Evolutionary conservation across 2,797 vertebrate species (phyloP), one percentile per base, ranked within the genome.

Genomic region (Borostomias antarcticus): DNA sequence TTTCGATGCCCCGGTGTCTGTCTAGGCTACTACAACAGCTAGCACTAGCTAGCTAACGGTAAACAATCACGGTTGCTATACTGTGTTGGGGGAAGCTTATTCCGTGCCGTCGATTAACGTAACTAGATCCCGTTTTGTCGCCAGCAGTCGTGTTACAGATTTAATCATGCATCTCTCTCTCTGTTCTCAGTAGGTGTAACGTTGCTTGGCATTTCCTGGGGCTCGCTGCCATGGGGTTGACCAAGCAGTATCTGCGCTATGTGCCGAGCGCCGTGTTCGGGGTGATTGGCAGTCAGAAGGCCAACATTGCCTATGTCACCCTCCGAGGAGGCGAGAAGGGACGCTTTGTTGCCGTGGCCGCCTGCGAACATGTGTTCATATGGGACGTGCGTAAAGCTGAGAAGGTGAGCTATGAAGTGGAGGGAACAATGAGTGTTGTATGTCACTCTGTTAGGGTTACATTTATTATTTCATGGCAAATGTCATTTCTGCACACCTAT

Each of bases 241-340:
- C 96, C 66, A 96, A 95, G 82, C 97, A 99, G 86, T 99, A 99
- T 75, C 91, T 99, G 68, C 95, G 97, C 17, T 99, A 98, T 10
- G 85, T 66, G 0, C 62, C 94, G 64, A 91, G 92, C 5, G 95
- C 96, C 0, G 90, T 99, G 35, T 99, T 98, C 25, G 96, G 96
- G 1, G 87, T 98, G 11, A 95, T 98, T 30, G 95, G 92, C 23
- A 94, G 94, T 81, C 94, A 93, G 43, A 96, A 94, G 72, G 92
- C 94, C 58, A 95, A 93, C 71, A 86, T 93, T 25, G 86, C 83
- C 0, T 97, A 92, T 40, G 95, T 99, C 75, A 92, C 89, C 0
- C 91, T 95, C 43, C 91, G 93, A 4, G 96, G 95, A 0, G 95
- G 95, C 0, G 96, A 98, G 84, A 94, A 76, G 71, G 96, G 94